A percentile compares a stretch with the other conserved stretches of the same genome.
Evolutionary conservation across 2,113 vertebrate genomes (phyloP).

Genomic region (Galemys pyrenaicus): DNA sequence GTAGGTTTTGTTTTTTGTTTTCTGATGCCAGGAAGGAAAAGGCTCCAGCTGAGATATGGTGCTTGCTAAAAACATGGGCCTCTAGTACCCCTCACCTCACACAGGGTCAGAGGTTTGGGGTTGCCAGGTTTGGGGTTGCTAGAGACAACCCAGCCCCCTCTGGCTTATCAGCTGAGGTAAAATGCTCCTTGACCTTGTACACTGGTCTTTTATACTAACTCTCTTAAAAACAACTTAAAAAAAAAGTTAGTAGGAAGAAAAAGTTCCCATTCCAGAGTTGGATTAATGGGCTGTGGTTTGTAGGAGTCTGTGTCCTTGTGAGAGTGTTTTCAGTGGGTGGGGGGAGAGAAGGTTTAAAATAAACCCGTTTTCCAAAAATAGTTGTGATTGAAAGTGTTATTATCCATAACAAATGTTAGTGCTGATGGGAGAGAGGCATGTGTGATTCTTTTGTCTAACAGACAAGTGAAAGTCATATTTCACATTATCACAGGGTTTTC

Average conservation of each 20-base stretch:
- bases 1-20: neutral
- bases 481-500: conserved; percentile 85
- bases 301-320: conserved; percentile 87
- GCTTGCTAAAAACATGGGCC: neutral
- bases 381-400: conserved; percentile 90
- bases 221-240: conserved; percentile 56
- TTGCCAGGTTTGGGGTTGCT: neutral
- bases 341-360: conserved; percentile 85
- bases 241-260: conserved; percentile 64
- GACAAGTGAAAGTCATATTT: conserved; percentile 89
- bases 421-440: conserved; percentile 85
- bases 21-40: neutral
- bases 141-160: neutral
- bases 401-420: conserved; percentile 90
- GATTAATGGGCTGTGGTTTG: conserved; percentile 84
- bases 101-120: neutral
- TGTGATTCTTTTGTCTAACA: conserved; percentile 84
- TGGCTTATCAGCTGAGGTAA: neutral
- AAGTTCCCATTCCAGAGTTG: conserved; percentile 76
- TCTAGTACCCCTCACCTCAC: neutral
- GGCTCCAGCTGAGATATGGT: neutral
- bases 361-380: conserved; percentile 88
- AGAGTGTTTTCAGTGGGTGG: conserved; percentile 74
- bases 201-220: conserved; percentile 37
- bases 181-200: conserved; percentile 28